Evolutionary conservation across 64 coral and sea anemone genomes (phyloP).

Genomic region (Hydrozoanthus tunicans): DNA sequence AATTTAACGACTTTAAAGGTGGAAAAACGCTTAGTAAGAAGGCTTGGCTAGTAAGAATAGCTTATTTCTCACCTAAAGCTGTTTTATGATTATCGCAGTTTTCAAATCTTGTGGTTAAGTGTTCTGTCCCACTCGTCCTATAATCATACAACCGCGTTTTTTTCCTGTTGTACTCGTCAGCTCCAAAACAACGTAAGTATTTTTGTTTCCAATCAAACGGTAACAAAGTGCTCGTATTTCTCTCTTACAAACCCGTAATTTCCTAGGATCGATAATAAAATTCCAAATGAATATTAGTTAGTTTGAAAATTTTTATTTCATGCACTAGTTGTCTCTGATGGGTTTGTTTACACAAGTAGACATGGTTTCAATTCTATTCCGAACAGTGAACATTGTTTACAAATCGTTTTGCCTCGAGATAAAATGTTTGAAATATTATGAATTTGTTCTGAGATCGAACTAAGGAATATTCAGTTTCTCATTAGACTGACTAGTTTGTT

Average conservation of each 20-base stretch:
- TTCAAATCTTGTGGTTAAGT: conserved; percentile 8
- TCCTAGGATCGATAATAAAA: not conserved
- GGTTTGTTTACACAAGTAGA: conserved; percentile 12
- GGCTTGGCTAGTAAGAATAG: not conserved
- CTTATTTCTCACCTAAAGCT: conserved; percentile 1
- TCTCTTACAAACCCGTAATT: not conserved
- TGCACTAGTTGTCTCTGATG: not conserved
- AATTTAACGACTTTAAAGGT: not conserved
- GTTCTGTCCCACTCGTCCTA: not conserved
- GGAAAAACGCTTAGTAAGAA: not conserved
- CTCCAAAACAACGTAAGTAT: not conserved
- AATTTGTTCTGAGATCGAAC: not conserved
- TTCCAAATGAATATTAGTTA: not conserved
- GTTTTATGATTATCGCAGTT: conserved; percentile 17
- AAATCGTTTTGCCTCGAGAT: not conserved
- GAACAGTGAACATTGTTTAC: not conserved
- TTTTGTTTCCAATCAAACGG: not conserved
- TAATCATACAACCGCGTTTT: not conserved
- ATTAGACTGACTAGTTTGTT: not conserved
- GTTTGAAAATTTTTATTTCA: not conserved
- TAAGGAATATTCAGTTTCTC: not conserved
- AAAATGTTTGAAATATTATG: not conserved
- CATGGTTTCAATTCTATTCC: conserved; percentile 36
- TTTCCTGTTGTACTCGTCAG: not conserved
- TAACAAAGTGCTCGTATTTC: not conserved